phyloP scores from a whole-genome alignment of 2,113 vertebrate species.

The Lampris megalopsis region DNA sequence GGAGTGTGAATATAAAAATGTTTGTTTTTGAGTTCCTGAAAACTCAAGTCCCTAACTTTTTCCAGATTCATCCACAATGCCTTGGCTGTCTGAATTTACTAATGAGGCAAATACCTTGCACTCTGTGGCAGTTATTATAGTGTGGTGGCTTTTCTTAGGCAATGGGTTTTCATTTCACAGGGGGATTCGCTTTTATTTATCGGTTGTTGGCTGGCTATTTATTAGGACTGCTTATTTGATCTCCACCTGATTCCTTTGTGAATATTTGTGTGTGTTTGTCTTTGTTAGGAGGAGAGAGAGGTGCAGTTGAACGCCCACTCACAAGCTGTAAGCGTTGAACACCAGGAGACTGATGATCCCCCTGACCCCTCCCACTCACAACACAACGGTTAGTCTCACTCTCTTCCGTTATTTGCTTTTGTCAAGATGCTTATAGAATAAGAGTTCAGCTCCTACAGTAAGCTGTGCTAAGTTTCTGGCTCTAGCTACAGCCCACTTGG shows the following conservation, averaged over 20 bases:
- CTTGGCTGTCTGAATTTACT: neutral
- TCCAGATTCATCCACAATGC: conserved; percentile 24
- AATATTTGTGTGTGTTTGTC: conserved; percentile 30
- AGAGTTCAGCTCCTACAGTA: too few species aligned
- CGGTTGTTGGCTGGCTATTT: conserved; percentile 22
- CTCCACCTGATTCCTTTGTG: conserved; percentile 25
- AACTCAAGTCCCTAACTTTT: conserved; percentile 30
- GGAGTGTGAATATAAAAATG: conserved; percentile 9
- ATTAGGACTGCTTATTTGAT: conserved; percentile 39
- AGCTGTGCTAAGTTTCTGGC: too few species aligned
- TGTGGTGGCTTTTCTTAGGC: conserved; percentile 9
- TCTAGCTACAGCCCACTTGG: too few species aligned
- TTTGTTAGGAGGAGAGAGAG: conserved; percentile 61
- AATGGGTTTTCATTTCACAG: conserved; percentile 9
- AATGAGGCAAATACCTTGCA: conserved; percentile 40
- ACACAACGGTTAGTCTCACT: conserved; percentile 68
- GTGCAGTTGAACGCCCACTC: conserved; percentile 71
- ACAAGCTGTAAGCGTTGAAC: conserved; percentile 65
- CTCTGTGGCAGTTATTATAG: conserved; percentile 29
- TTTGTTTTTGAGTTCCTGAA: conserved; percentile 32
- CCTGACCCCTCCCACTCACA: conserved; percentile 73
- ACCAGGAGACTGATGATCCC: conserved; percentile 62
- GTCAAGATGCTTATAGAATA: too few species aligned
- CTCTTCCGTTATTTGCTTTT: neutral
- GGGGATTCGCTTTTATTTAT: conserved; percentile 32